Evolutionary conservation across 1,140 invertebrate genomes (phyloP).

Genomic region (Capitella teleta): DNA sequence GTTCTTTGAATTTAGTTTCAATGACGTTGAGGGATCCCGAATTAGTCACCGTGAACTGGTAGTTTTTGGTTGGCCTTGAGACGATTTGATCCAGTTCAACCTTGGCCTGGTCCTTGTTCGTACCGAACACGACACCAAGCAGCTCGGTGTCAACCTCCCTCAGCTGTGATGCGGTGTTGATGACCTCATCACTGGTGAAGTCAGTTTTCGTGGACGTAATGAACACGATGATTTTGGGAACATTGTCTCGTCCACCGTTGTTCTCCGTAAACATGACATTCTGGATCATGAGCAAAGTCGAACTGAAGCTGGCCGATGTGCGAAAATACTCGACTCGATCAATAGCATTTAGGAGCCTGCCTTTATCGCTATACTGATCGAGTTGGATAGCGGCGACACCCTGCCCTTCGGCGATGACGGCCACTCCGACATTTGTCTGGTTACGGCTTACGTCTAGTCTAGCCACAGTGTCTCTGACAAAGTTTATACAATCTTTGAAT

Average conservation of each 20-base stretch:
- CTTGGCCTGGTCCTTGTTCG: not conserved
- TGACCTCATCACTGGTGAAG: not conserved
- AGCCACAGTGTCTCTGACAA: not conserved
- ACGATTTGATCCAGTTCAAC: not conserved
- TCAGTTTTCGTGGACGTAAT: not conserved
- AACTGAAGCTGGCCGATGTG: not conserved
- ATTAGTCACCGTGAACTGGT: not conserved
- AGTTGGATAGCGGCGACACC: not conserved
- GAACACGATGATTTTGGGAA: slow-evolving; percentile 4
- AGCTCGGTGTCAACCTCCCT: not conserved
- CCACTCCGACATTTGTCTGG: slow-evolving; percentile 1
- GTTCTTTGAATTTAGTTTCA: not conserved
- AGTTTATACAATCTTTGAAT: not conserved
- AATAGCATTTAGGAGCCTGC: slow-evolving; percentile 4
- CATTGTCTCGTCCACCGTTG: not conserved
- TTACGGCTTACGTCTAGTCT: slow-evolving; percentile 5
- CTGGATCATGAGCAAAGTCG: not conserved
- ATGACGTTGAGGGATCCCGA: not conserved
- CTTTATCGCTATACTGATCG: slow-evolving; percentile 3
- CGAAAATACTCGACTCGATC: not conserved
- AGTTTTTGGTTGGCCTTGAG: not conserved
- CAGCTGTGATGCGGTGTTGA: not conserved
- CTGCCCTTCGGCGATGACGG: not conserved
- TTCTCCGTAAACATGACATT: not conserved
- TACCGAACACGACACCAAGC: not conserved